Percentiles rank a stretch among this genome's conserved stretches.
Evolutionary conservation across 1,140 invertebrate species (phyloP).

Genomic region (Melipona quadrifasciata): DNA sequence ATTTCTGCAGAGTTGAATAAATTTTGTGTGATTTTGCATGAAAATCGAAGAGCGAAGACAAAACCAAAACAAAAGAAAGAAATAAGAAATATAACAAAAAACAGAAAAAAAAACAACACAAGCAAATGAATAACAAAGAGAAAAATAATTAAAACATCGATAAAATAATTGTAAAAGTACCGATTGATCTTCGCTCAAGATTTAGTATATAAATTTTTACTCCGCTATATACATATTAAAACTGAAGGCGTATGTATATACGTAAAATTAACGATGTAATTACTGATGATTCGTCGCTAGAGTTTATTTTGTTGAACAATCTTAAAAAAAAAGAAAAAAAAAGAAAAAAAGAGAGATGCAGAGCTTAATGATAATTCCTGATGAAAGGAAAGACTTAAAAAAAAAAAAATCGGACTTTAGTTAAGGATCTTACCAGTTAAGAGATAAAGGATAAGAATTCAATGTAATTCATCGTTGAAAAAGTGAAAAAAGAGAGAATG

Average conservation of each 20-base stretch:
- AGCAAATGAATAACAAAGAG: not conserved
- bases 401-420: slow-evolving; percentile 61
- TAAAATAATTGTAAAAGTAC: slow-evolving; percentile 36
- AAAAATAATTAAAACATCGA: not conserved
- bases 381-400: slow-evolving; percentile 62
- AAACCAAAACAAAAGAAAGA: not conserved
- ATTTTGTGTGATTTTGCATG: slow-evolving; percentile 35
- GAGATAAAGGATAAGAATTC: slow-evolving; percentile 59
- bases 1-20: slow-evolving; percentile 24
- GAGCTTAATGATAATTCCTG: slow-evolving; percentile 80
- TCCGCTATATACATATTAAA: slow-evolving; percentile 75
- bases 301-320: slow-evolving; percentile 80
- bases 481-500: not conserved
- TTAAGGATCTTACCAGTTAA: slow-evolving; percentile 67
- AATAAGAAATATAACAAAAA: not conserved
- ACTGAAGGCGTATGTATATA: slow-evolving; percentile 80
- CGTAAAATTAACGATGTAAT: slow-evolving; percentile 78
- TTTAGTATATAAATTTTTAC: slow-evolving; percentile 71
- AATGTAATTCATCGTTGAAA: slow-evolving; percentile 45
- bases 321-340: slow-evolving; percentile 20
- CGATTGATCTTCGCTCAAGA: slow-evolving; percentile 74
- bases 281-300: slow-evolving; percentile 79
- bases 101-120: not conserved
- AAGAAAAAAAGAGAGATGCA: slow-evolving; percentile 67
- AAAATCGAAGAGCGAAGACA: slow-evolving; percentile 22